Conservation (phyloP, 2,113 vertebrate species). For the Salvelinus fontinalis region DNA sequence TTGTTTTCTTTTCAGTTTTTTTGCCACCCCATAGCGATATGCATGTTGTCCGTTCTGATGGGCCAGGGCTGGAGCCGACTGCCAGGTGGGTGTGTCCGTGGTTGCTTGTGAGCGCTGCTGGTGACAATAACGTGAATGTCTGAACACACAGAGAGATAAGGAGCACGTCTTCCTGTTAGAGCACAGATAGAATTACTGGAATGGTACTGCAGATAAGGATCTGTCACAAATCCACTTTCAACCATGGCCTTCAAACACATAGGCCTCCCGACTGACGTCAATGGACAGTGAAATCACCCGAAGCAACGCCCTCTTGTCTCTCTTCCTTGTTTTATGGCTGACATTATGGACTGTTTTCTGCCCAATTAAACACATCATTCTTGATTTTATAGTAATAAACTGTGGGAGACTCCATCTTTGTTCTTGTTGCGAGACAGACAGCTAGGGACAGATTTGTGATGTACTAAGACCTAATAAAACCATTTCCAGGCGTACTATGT, state of each 20-base stretch:
- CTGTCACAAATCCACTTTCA: slow-evolving; percentile 44
- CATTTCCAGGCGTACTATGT: not conserved
- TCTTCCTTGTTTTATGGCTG: not conserved
- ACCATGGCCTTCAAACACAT: slow-evolving; percentile 30
- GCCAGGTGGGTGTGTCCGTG: slow-evolving; percentile 72
- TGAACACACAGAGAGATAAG: slow-evolving; percentile 33
- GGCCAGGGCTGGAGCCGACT: slow-evolving; percentile 60
- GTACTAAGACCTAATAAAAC: not conserved
- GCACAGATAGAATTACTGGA: not conserved
- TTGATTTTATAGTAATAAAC: no score
- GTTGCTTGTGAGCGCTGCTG: not conserved
- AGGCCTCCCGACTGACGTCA: slow-evolving; percentile 39
- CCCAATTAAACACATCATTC: not conserved
- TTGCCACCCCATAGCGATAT: slow-evolving; percentile 75
- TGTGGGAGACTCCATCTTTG: no score
- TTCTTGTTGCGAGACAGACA: no score
- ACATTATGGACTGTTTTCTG: not conserved
- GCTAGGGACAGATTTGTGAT: not conserved
- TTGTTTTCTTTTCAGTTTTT: slow-evolving; percentile 75
- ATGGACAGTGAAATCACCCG: slow-evolving; percentile 23
- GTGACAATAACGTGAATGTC: slow-evolving; percentile 24
- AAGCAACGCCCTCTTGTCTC: not conserved
- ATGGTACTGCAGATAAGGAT: slow-evolving; percentile 18
- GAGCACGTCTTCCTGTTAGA: slow-evolving; percentile 25
- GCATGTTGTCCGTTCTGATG: slow-evolving; percentile 74